Conservation (phyloP, 2,888 invertebrate species). For the Drosophila meridiana region DNA sequence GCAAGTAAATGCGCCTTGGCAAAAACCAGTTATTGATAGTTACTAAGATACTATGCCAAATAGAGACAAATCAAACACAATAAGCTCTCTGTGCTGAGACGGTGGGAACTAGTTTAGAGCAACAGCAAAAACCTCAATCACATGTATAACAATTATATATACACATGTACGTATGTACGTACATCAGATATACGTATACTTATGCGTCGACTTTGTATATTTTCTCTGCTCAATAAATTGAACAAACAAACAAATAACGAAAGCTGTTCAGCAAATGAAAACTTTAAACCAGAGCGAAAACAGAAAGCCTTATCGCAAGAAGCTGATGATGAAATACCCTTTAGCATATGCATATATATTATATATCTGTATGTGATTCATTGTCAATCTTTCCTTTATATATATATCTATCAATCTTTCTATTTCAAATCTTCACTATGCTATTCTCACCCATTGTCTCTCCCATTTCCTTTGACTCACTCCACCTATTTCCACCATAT, state of each 20-base stretch:
- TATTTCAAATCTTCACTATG: neutral
- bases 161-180: neutral
- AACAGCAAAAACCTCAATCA: slow-evolving; percentile 11
- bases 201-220: neutral
- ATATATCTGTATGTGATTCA: neutral
- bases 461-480: neutral
- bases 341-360: no score
- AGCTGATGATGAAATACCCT: neutral
- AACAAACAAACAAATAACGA: slow-evolving; percentile 12
- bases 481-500: neutral
- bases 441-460: neutral
- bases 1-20: neutral
- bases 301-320: neutral
- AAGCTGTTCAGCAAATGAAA: neutral
- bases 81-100: slow-evolving; percentile 14
- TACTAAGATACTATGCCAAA: slow-evolving; percentile 4
- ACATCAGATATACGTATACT: neutral
- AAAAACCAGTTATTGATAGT: slow-evolving; percentile 31
- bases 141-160: slow-evolving; percentile 7
- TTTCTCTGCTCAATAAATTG: slow-evolving; percentile 3
- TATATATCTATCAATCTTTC: neutral
- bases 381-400: neutral
- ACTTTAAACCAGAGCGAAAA: neutral
- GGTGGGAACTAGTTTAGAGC: slow-evolving; percentile 42
- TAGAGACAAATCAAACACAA: slow-evolving; percentile 33